A percentile compares a stretch with the other conserved stretches of the same genome.
Conservation (phyloP, 2,888 invertebrate species). For the Drosophila nr. medialis region DNA sequence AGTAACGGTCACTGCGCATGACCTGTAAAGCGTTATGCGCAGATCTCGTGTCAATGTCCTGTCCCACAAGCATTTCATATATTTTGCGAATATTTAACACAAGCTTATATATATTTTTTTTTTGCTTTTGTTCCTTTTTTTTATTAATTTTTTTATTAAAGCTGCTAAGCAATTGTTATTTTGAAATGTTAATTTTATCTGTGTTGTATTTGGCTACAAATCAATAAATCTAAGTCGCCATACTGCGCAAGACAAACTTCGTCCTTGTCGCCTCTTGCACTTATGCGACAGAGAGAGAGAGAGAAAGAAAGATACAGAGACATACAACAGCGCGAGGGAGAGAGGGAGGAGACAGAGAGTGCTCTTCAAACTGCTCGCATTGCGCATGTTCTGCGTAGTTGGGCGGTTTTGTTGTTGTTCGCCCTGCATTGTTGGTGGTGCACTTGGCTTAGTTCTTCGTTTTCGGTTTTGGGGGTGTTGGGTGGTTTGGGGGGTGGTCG, state of each 20-base stretch:
- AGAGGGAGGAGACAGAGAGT: background rate
- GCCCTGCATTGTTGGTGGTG: slow-evolving; percentile 46
- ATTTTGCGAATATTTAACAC: background rate
- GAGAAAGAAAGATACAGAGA: slow-evolving; percentile 4
- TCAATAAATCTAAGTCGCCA: slow-evolving; percentile 55
- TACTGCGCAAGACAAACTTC: slow-evolving; percentile 65
- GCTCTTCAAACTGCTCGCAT: slow-evolving; percentile 10
- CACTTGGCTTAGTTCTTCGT: slow-evolving; percentile 68
- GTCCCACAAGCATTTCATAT: slow-evolving; percentile 6
- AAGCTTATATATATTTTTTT: background rate
- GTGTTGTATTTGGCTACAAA: slow-evolving; percentile 36
- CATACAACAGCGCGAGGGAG: slow-evolving; percentile 5
- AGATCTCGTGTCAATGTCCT: slow-evolving; percentile 67
- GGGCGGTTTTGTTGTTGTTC: slow-evolving; percentile 55
- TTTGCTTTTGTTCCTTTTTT: background rate
- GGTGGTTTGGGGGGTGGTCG: slow-evolving; percentile 15
- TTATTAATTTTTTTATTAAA: background rate
- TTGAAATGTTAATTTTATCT: background rate
- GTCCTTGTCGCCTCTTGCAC: slow-evolving; percentile 40
- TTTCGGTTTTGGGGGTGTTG: slow-evolving; percentile 36
- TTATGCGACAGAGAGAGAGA: slow-evolving; percentile 7
- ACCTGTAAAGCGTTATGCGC: slow-evolving; percentile 76
- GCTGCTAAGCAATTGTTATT: background rate
- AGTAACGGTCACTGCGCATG: slow-evolving; percentile 58
- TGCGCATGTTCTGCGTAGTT: slow-evolving; percentile 62